These are phyloP conservation scores for Lutraria lutraria DNA, from an alignment of 2,888 invertebrate genomes.

Conservation along the genomic window DNA sequence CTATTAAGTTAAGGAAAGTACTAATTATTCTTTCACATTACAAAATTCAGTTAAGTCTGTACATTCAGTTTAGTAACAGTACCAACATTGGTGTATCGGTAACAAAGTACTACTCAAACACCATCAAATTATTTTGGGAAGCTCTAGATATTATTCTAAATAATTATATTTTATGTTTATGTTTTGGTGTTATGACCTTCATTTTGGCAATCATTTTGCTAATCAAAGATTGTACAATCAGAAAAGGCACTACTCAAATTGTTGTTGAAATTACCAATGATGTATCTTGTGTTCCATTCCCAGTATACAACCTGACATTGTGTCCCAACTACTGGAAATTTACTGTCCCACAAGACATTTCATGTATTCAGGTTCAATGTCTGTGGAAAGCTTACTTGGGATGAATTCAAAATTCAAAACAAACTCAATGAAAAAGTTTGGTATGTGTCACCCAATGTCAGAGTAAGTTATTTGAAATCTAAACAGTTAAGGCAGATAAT, in stretches of 20 bases:
- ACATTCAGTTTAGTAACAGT: too few species aligned
- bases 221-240: conserved; percentile 8
- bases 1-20: conserved; percentile 5
- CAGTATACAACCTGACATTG: not conserved
- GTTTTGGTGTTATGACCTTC: too few species aligned
- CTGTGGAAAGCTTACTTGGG: not conserved
- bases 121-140: conserved; percentile 32
- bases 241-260: not conserved
- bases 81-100: too few species aligned
- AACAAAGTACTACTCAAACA: too few species aligned
- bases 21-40: too few species aligned
- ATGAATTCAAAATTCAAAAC: conserved; percentile 33
- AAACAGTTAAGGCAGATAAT: conserved; percentile 23
- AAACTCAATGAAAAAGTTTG: conserved; percentile 30
- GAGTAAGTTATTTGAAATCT: not conserved
- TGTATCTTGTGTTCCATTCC: not conserved
- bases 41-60: too few species aligned
- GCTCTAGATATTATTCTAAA: conserved; percentile 29
- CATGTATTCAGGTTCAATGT: not conserved
- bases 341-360: not conserved
- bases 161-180: too few species aligned
- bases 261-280: not conserved
- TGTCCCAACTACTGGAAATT: not conserved
- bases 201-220: not conserved
- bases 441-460: not conserved